Percentiles rank a stretch among this genome's conserved stretches.
phyloP scores from a whole-genome alignment of 64 coral and sea anemone species.

The Porites australiensis region DNA sequence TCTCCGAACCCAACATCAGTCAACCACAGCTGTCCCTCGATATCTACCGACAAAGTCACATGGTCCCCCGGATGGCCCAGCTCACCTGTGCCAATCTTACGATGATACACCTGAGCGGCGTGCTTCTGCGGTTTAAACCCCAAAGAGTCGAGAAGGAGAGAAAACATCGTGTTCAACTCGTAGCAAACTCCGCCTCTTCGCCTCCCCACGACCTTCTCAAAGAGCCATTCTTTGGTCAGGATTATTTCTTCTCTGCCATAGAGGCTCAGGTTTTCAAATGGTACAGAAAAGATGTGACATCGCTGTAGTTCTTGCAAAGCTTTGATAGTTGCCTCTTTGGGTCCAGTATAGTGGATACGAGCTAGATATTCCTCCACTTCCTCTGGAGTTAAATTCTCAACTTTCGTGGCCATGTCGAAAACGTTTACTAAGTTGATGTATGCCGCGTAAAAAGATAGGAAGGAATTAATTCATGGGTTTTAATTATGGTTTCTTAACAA shows the following conservation, averaged over 20 bases:
- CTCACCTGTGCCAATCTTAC: background rate
- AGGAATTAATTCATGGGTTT: no score
- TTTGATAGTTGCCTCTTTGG: conserved; percentile 15
- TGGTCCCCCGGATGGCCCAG: conserved; percentile 3
- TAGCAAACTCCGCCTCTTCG: conserved; percentile 70
- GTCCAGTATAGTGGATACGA: conserved; percentile 53
- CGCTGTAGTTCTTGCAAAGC: conserved; percentile 29
- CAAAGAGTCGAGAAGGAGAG: conserved; percentile 47
- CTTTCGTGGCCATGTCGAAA: background rate
- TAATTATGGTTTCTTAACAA: no score
- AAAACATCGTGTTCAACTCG: conserved; percentile 60
- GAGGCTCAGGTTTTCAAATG: conserved; percentile 71
- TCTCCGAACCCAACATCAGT: conserved; percentile 52
- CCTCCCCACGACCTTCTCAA: conserved; percentile 48
- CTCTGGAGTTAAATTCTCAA: background rate
- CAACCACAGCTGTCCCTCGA: conserved; percentile 4
- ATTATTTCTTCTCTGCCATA: conserved; percentile 30
- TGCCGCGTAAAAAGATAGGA: no score
- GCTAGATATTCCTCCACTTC: conserved; percentile 59
- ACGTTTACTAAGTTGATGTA: no score
- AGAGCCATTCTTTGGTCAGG: conserved; percentile 30
- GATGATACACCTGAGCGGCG: background rate
- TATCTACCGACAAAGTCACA: background rate
- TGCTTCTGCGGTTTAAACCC: conserved; percentile 29
- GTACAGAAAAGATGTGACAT: conserved; percentile 53